Base-by-base conservation (phyloP, 2,888 invertebrate genomes). In the Lasiommata megera region DNA sequence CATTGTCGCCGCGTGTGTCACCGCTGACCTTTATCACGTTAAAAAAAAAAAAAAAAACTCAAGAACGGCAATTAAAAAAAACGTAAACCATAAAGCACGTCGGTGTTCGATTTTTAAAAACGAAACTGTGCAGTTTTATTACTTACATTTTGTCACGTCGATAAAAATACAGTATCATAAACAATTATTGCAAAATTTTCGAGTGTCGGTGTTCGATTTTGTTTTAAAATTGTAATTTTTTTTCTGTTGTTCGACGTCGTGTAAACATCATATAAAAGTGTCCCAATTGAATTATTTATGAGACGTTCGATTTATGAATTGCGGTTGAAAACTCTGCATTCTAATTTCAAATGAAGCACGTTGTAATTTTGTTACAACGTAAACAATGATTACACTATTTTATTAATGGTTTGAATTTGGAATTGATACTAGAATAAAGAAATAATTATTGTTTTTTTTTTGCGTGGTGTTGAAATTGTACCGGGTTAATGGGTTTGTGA, bases 1-100 rank as follows among this genome's bases (percentile, higher is more conserved):
- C 86, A 88, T 83, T 84, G 80, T 84, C 77, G 79, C 71, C 77
- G 81, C 76, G 77, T 73, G 77, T 82, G 71, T 83, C 79, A 77
- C 75, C 71, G 54, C 48, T 64, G 61, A 66, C 60, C 60, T 68
- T 67, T 64, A 59, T 58, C 58, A 52, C 51, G 68, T 64, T 69
- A 62, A 65, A 62, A 57, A 64, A 71, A 69, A 65, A n/a, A 70
- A 70, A 70, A 63, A 61, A 69, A 66, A 63, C 62, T 44, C 55
- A 58, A 59, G 41, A 59, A 50, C 38, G 54, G 36, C 48, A 58
- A 60, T 46, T 66, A 23, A 23, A 23, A 23, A 23, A 23, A 23
- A 6, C 14, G 41, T 58, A 18, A 9, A 12, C 16, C 46, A 23
- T 34, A 51, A 18, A 16, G 9, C 34, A 12, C 41, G 48, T 46